A percentile compares a stretch with the other conserved stretches of the same genome.
Conservation (phyloP, 2,888 invertebrate species). For the Podabrus alpinus region DNA sequence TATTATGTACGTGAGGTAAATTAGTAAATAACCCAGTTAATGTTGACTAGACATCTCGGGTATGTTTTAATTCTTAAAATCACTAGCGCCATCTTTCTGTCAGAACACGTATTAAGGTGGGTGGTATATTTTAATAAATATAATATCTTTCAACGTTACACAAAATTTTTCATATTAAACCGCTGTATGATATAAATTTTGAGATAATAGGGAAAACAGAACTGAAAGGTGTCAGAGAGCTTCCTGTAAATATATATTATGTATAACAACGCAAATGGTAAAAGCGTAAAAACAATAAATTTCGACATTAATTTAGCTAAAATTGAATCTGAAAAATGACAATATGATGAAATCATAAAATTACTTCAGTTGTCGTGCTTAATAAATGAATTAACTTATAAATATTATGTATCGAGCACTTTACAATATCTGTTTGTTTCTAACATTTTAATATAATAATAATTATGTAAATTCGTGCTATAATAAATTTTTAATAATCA, state of each 20-base stretch:
- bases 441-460: neutral
- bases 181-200: too few relatives aligned
- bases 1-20: too few relatives aligned
- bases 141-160: too few relatives aligned
- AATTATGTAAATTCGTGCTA: too few relatives aligned
- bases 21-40: neutral
- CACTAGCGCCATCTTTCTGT: neutral
- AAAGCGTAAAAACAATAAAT: neutral
- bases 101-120: neutral
- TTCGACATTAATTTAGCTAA: neutral
- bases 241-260: too few relatives aligned
- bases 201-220: too few relatives aligned
- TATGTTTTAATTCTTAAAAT: too few relatives aligned
- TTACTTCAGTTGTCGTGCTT: neutral
- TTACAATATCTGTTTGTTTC: neutral
- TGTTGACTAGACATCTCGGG: neutral
- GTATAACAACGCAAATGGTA: too few relatives aligned
- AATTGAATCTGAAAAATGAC: neutral
- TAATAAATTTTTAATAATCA: neutral
- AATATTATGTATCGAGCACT: neutral
- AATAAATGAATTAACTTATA: too few relatives aligned
- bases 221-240: too few relatives aligned
- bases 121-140: too few relatives aligned
- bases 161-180: too few relatives aligned
- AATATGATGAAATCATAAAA: neutral